Conservation (phyloP, 2,113 vertebrate genomes). For the Gadus chalcogrammus region DNA sequence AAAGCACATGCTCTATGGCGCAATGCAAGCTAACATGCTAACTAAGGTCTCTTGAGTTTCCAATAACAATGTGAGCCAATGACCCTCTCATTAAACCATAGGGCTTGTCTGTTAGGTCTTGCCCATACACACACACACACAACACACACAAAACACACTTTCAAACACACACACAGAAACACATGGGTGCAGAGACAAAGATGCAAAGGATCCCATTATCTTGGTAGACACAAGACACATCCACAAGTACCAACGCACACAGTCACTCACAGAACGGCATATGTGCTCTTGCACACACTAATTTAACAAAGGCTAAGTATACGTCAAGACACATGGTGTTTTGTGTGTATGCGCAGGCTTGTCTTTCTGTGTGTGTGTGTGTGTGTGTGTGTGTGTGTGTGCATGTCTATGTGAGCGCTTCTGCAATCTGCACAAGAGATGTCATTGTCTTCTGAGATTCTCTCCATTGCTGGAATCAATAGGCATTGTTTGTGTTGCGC, state of each 20-base stretch:
- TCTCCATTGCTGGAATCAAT: constrained; percentile 54
- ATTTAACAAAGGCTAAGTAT: constrained; percentile 49
- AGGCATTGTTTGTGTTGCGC: constrained; percentile 57
- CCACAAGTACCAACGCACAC: not conserved
- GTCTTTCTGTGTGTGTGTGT: constrained; percentile 32
- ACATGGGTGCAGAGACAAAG: too few relatives aligned
- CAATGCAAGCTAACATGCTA: too few relatives aligned
- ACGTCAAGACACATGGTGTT: constrained; percentile 42
- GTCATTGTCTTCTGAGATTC: constrained; percentile 61
- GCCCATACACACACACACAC: constrained; percentile 40
- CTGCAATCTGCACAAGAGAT: constrained; percentile 54
- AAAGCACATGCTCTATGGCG: too few relatives aligned
- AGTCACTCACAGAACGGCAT: not conserved
- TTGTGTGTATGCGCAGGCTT: constrained; percentile 29
- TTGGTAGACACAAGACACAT: not conserved
- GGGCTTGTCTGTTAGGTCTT: constrained; percentile 34
- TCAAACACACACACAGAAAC: not conserved
- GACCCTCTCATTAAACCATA: constrained; percentile 48
- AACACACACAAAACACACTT: constrained; percentile 14
- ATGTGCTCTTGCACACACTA: constrained; percentile 46
- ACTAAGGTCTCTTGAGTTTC: not conserved
- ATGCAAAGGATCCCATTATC: too few relatives aligned
- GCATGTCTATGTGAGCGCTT: constrained; percentile 36
- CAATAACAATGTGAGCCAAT: constrained; percentile 33
- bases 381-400: constrained; percentile 25